Evolutionary conservation across 2,113 vertebrate species (phyloP).

Genomic region (Clarias gariepinus): DNA sequence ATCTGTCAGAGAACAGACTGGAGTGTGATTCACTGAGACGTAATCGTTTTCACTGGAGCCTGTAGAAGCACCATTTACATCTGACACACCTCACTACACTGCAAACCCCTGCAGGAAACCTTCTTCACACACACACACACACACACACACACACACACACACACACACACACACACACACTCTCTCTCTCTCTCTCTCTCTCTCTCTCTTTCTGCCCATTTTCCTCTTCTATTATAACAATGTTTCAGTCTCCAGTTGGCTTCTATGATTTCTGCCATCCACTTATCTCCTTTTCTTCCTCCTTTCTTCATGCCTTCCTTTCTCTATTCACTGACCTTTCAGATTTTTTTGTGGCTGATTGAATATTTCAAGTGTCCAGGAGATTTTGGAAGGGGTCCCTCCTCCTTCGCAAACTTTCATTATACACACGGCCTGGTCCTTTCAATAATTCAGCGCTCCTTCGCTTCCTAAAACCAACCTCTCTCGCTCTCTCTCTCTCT

Average conservation of each 20-base stretch:
- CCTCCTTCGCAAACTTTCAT: not conserved
- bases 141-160: too few relatives aligned
- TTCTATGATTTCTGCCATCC: not conserved
- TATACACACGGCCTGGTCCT: not conserved
- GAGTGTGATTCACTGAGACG: constrained; percentile 23
- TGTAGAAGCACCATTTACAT: constrained; percentile 37
- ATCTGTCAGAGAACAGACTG: constrained; percentile 27
- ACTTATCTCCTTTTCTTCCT: not conserved
- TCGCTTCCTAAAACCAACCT: not conserved
- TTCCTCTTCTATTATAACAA: not conserved
- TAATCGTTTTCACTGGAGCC: constrained; percentile 28
- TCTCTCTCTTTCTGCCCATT: not conserved
- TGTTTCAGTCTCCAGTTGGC: not conserved
- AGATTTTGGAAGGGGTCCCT: not conserved
- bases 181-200: not conserved
- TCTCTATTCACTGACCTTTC: not conserved
- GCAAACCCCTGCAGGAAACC: not conserved
- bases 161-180: too few relatives aligned
- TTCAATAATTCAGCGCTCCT: constrained; percentile 11
- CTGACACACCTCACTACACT: constrained; percentile 31
- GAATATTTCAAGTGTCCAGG: not conserved
- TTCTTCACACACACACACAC: not conserved
- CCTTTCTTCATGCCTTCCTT: not conserved
- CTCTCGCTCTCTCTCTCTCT: not conserved
- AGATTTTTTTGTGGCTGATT: not conserved